These are phyloP conservation scores for Orchesellides sinensis DNA, from an alignment of 2,888 invertebrate species.

Conservation along the genomic window DNA sequence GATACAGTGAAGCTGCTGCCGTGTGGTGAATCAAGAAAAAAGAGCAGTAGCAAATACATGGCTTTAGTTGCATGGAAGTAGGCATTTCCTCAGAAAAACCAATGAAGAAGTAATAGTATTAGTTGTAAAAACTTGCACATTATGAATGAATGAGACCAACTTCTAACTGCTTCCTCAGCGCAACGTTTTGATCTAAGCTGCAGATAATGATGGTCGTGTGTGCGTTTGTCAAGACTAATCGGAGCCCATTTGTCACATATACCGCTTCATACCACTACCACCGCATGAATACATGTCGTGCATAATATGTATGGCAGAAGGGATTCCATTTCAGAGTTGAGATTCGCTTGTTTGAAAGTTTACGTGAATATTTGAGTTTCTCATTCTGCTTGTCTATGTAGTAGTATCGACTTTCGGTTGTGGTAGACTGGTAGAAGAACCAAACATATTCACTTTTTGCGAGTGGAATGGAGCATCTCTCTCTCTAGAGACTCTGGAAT, in stretches of 20 bases:
- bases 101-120: constrained; percentile 26
- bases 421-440: no score
- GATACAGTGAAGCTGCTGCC: background rate
- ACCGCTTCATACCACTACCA: no score
- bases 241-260: constrained; percentile 73
- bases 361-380: background rate
- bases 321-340: no score
- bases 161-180: constrained; percentile 39
- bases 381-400: background rate
- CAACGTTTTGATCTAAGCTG: constrained; percentile 50
- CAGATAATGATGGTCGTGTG: constrained; percentile 65
- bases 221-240: constrained; percentile 73
- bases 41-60: constrained; percentile 31
- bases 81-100: constrained; percentile 8
- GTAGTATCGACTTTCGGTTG: no score
- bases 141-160: constrained; percentile 55
- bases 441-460: no score
- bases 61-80: constrained; percentile 22
- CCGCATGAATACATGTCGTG: constrained; percentile 2
- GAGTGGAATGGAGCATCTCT: constrained; percentile 24
- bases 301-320: background rate
- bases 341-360: background rate
- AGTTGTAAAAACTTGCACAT: constrained; percentile 49
- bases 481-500: constrained; percentile 47
- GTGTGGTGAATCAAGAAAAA: background rate